Evolutionary conservation across 2,888 invertebrate species (phyloP).

Genomic region (Calliscelio sp.): DNA sequence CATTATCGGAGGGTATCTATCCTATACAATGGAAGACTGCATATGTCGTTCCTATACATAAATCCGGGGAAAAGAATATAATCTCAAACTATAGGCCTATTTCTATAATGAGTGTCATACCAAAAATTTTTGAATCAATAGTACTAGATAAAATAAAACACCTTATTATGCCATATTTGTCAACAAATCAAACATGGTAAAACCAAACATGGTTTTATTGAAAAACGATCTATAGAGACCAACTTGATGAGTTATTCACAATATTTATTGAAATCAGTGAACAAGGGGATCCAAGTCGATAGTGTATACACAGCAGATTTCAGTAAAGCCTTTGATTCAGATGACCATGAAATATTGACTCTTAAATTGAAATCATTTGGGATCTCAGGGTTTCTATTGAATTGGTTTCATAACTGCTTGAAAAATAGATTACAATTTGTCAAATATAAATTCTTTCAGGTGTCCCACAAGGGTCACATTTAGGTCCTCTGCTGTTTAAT

Average conservation of each 20-base stretch:
- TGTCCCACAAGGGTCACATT: conserved; percentile 26
- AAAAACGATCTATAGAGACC: too few relatives aligned
- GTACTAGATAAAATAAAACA: neutral
- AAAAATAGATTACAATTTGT: conserved; percentile 12
- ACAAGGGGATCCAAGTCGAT: too few relatives aligned
- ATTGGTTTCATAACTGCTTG: conserved; percentile 4
- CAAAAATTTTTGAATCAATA: neutral
- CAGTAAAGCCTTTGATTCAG: neutral
- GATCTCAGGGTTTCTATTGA: neutral
- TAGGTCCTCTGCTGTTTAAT: conserved; percentile 2
- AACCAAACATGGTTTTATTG: too few relatives aligned
- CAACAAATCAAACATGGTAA: too few relatives aligned
- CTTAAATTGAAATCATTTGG: neutral
- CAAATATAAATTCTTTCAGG: neutral
- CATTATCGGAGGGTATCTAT: neutral
- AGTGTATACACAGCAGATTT: neutral
- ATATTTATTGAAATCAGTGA: too few relatives aligned
- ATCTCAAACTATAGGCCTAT: neutral
- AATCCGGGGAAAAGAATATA: neutral
- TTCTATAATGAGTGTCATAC: neutral
- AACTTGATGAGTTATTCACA: too few relatives aligned
- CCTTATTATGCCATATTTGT: too few relatives aligned
- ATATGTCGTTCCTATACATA: neutral
- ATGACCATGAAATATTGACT: too few relatives aligned
- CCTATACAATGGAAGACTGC: neutral